Conservation (phyloP, 2,888 invertebrate species). For the Chaitophorus viminalis region DNA sequence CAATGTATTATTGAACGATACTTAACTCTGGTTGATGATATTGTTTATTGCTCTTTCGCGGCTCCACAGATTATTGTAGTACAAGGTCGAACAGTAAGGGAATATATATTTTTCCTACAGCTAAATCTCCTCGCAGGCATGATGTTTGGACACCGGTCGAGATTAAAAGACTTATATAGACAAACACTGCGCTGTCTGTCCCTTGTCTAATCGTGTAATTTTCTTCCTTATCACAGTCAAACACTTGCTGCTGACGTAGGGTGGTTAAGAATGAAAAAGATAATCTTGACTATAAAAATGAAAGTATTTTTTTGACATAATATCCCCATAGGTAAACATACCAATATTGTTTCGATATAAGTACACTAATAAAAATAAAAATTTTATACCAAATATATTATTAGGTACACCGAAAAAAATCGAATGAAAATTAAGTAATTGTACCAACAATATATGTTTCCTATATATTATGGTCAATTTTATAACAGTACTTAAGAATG, state of each 20-base stretch:
- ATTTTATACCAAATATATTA: too few relatives aligned
- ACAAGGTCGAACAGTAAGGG: slow-evolving; percentile 11
- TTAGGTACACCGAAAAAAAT: too few relatives aligned
- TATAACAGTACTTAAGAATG: too few relatives aligned
- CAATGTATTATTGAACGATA: slow-evolving; percentile 15
- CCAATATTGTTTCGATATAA: too few relatives aligned
- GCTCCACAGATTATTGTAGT: not conserved
- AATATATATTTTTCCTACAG: not conserved
- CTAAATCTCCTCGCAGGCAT: slow-evolving; percentile 32
- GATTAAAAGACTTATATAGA: slow-evolving; percentile 39
- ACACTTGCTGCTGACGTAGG: not conserved
- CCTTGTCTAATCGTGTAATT: slow-evolving; percentile 2
- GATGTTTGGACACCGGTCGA: slow-evolving; percentile 49
- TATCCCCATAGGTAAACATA: too few relatives aligned
- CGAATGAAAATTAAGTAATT: too few relatives aligned
- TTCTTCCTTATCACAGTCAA: slow-evolving; percentile 23
- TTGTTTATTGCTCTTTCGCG: slow-evolving; percentile 41
- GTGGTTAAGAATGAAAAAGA: not conserved
- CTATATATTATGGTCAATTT: too few relatives aligned
- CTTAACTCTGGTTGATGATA: slow-evolving; percentile 32
- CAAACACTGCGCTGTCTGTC: slow-evolving; percentile 15
- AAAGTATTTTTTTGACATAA: not conserved
- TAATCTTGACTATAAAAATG: not conserved
- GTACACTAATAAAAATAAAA: too few relatives aligned
- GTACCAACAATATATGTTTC: too few relatives aligned